phyloP scores from a whole-genome alignment of 2,797 vertebrate species.

The Euthynnus affinis region DNA sequence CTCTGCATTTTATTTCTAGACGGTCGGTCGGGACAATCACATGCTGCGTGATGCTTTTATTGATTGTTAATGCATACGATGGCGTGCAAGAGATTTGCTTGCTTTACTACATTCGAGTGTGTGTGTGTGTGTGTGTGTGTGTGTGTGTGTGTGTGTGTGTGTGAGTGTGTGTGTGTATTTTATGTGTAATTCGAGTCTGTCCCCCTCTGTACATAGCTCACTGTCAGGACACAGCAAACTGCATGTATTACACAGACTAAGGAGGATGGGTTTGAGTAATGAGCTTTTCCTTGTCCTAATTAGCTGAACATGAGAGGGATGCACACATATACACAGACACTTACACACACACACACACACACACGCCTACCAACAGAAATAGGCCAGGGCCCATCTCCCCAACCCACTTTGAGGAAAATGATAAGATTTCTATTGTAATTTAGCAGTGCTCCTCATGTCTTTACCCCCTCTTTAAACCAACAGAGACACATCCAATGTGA shows the following conservation, averaged over 20 bases:
- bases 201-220: constrained; percentile 80
- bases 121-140: constrained; percentile 17
- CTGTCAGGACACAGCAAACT: constrained; percentile 83
- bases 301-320: constrained; percentile 84
- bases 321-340: constrained; percentile 60
- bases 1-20: constrained; percentile 40
- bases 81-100: constrained; percentile 38
- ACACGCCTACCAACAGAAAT: constrained; percentile 80
- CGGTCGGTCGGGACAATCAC: constrained; percentile 36
- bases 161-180: constrained; percentile 59
- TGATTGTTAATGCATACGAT: constrained; percentile 55
- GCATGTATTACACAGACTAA: constrained; percentile 84
- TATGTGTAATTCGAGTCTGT: constrained; percentile 75
- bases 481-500: constrained; percentile 44
- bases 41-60: constrained; percentile 56
- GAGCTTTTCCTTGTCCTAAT: constrained; percentile 89
- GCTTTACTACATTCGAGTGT: constrained; percentile 53
- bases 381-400: constrained; percentile 83
- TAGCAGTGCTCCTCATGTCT: constrained; percentile 71
- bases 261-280: constrained; percentile 90
- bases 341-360: constrained; percentile 42
- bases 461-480: constrained; percentile 57
- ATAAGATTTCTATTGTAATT: constrained; percentile 87
- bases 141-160: constrained; percentile 45
- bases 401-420: constrained; percentile 86